These are phyloP conservation scores for Chiroxiphia lanceolata DNA, from an alignment of 2,797 vertebrate genomes.

Conservation along the genomic window DNA sequence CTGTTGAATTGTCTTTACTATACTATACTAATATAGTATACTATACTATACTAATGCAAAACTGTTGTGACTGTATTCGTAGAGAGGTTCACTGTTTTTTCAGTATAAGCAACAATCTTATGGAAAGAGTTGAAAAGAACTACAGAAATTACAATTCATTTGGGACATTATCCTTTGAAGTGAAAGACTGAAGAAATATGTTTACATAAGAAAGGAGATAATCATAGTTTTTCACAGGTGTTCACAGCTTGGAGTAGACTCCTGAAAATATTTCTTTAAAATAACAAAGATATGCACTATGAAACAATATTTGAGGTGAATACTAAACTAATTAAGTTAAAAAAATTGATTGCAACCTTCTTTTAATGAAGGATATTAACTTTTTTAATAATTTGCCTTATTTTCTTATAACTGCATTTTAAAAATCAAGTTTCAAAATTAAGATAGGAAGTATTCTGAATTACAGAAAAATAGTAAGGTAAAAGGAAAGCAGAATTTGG, in stretches of 20 bases:
- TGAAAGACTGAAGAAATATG: not conserved
- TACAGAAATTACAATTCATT: not conserved
- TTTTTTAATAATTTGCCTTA: not conserved
- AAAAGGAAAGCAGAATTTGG: not conserved
- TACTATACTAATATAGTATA: not conserved
- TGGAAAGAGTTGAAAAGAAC: not conserved
- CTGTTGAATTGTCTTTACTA: not conserved
- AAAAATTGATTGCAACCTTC: not conserved
- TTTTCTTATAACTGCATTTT: not conserved
- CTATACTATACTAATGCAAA: not conserved
- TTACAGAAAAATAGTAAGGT: not conserved
- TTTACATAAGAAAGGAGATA: not conserved
- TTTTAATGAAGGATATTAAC: not conserved
- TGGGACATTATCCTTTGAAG: not conserved
- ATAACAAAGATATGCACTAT: not conserved
- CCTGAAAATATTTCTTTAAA: not conserved
- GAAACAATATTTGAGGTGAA: not conserved
- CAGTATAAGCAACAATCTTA: not conserved
- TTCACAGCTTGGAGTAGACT: not conserved
- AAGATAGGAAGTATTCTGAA: not conserved
- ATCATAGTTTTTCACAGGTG: not conserved
- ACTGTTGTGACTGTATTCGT: not conserved
- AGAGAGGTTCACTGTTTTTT: not conserved
- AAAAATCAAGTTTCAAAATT: not conserved
- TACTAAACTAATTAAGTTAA: not conserved